These are phyloP conservation scores for Aleiodes alternator DNA, from an alignment of 2,888 invertebrate genomes.

Conservation along the genomic window DNA sequence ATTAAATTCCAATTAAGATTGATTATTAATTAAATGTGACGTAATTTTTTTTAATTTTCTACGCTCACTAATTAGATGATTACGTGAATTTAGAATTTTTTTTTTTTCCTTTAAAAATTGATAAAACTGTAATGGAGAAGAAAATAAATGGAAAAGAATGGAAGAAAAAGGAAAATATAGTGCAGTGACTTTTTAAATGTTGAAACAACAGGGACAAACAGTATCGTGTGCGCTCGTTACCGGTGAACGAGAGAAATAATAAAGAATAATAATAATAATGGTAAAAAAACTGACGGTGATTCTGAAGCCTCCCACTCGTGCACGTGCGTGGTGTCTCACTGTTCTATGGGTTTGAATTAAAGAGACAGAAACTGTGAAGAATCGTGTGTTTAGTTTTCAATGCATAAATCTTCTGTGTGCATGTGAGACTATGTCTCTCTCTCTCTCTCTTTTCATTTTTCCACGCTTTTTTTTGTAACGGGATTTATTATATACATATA, in stretches of 20 bases:
- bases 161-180: neutral
- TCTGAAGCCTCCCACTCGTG: conserved; percentile 35
- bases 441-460: too few relatives aligned
- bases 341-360: conserved; percentile 32
- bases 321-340: conserved; percentile 38
- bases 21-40: too few relatives aligned
- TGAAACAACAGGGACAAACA: conserved; percentile 7
- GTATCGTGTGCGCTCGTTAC: conserved; percentile 21
- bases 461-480: conserved; percentile 7
- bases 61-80: too few relatives aligned
- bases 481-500: neutral
- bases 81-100: too few relatives aligned
- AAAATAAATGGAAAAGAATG: too few relatives aligned
- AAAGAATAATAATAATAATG: neutral
- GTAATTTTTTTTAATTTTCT: too few relatives aligned
- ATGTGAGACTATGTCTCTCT: neutral
- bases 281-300: conserved; percentile 2
- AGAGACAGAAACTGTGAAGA: conserved; percentile 50
- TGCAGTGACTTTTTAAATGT: conserved; percentile 25
- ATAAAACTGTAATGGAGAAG: too few relatives aligned
- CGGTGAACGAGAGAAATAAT: conserved; percentile 4
- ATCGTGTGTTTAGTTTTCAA: conserved; percentile 43
- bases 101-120: too few relatives aligned
- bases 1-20: too few relatives aligned
- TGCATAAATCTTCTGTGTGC: conserved; percentile 2